Base-by-base conservation (phyloP, 2,888 invertebrate species). In the Machimus rusticus region DNA sequence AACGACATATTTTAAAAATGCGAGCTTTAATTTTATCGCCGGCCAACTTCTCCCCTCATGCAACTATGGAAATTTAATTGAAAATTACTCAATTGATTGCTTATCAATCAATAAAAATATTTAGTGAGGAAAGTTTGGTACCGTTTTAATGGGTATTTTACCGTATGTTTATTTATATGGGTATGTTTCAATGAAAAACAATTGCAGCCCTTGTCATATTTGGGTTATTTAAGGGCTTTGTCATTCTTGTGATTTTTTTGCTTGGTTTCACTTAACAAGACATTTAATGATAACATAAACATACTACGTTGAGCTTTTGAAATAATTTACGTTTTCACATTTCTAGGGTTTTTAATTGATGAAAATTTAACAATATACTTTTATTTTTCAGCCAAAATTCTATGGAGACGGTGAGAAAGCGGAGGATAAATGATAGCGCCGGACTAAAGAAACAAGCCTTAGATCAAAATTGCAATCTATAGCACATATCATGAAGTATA, bases 361-460 rank as follows among this genome's bases (percentile, higher is more conserved):
- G 1, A 14, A 12, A n/a, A 37, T 14, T 76, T 37, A 76, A 76
- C 37, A 37, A 28, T 34, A 6, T 39, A 6, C 19, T 34, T 37
- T 86, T 39, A 19, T 86, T 76, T 81, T 88, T 89, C 88, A 89
- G 89, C 92, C 93, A 37, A 92, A 92, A 86, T 93, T 93, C 89
- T 93, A 93, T 88, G 92, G 92, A 87, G 93, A 93, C 89, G 90
- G 90, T 86, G 90, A 82, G 55, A 82, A 82, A 86, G 82, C 55
- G 19, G 82, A 78, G 43, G 78, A 78, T 28, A 78, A 78, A 78
- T 78, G 78, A 78, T 78, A 78, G 34, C 76, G 34, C 43, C 43
- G 39, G 46, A 46, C 19, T 39, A 78, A 8, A 46, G 39, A 37
- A 39, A 46, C 37, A 78, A 43, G 23, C 39, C 23, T 39, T 78